phyloP scores from a whole-genome alignment of 2,888 invertebrate genomes.

The Leucophenga montana region DNA sequence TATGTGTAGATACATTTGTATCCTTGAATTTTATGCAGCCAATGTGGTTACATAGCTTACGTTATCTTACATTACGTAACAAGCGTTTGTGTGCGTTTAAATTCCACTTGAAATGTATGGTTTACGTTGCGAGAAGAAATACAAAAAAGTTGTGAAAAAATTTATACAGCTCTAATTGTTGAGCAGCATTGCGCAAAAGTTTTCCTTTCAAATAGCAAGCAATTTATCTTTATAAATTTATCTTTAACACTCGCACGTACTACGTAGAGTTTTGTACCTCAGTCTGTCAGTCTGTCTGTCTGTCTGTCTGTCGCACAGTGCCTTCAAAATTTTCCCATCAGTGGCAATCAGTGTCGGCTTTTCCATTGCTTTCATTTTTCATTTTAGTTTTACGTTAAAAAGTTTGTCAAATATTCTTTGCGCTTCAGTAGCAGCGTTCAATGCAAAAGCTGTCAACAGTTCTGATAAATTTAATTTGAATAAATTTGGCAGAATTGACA shows the following conservation, averaged over 20 bases:
- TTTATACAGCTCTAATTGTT: not conserved
- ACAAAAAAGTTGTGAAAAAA: not conserved
- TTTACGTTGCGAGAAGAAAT: no score
- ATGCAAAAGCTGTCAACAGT: constrained; percentile 12
- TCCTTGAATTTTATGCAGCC: not conserved
- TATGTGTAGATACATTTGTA: not conserved
- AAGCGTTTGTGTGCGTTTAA: not conserved
- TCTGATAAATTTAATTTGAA: constrained; percentile 22
- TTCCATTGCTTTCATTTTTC: not conserved
- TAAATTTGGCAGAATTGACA: constrained; percentile 18
- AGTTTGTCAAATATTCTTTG: not conserved
- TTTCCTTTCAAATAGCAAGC: no score
- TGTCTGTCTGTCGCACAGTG: no score
- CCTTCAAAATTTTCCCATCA: no score
- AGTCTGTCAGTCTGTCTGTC: no score
- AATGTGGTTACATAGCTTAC: no score
- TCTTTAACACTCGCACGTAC: no score
- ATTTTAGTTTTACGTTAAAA: not conserved
- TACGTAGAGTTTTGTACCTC: no score
- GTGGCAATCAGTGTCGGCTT: not conserved
- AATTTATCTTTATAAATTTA: no score
- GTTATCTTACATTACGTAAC: no score
- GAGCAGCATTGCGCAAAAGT: no score
- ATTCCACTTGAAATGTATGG: not conserved
- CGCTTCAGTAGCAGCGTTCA: not conserved